Base-by-base conservation (phyloP, 2,797 vertebrate genomes). In the Lepilemur ruficaudatus region DNA sequence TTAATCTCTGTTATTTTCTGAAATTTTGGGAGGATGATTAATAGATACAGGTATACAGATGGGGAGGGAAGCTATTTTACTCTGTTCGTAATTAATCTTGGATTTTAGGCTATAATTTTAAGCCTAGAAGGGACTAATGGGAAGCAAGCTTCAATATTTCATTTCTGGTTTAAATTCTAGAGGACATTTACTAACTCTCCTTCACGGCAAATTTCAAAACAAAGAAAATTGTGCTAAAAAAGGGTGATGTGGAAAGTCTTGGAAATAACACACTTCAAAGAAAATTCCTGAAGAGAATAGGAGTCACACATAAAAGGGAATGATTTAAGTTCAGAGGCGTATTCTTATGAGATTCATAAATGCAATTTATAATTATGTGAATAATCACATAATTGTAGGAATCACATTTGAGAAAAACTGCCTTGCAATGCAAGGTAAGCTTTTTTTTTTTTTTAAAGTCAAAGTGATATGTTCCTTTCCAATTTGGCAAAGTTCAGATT, bases 11-110 rank as follows among this genome's bases (percentile, higher is more conserved):
- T 92, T 97, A 98, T 98, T 98, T 98, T 98, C 97, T 97, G 94
- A 98, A 97, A 98, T 98, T 98, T 97, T 97, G 97, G 98, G 97
- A 96, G 97, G 98, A 98, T 98, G 97, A 98, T 90, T 98, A 98
- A 96, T 96, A 98, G 97, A 96, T 52, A 95, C 67, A 96, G 98
- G 97, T 97, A 96, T 38, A 82, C 30, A 90, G 89, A 92, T 38
- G 30, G 61, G 65, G 23, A 80, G 94, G 48, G 28, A 93, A 90
- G 78, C 18, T 67, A 67, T 85, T 96, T 94, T 80, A 91, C 23
- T 13, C 23, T 76, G 43, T 41, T 90, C 41, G 65, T n/a, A 92
- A 96, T 94, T 95, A 81, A 89, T 96, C 91, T 95, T 92, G 57
- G 12, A 81, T 92, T 95, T 88, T 73, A 43, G n/a, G 93, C 11